A percentile compares a stretch with the other conserved stretches of the same genome.
Evolutionary conservation across 64 coral and sea anemone genomes (phyloP).

Genomic region (Anthopleura sola): DNA sequence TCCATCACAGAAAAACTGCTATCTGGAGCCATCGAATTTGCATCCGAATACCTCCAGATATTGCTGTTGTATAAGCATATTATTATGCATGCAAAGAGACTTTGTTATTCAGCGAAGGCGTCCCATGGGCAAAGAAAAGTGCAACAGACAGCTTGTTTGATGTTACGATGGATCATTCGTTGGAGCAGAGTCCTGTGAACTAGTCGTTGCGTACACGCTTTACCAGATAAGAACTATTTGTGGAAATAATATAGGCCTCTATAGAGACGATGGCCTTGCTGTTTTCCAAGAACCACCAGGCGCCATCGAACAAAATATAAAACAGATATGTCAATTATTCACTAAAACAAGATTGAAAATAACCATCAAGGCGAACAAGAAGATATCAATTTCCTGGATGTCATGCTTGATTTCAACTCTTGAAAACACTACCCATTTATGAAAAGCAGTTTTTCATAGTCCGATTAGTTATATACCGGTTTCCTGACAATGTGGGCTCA

Average conservation of each 20-base stretch:
- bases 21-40: neutral
- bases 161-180: neutral
- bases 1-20: neutral
- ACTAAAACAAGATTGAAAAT: neutral
- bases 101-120: neutral
- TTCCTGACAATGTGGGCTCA: too few species aligned
- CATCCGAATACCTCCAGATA: neutral
- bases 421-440: neutral
- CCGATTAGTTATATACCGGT: too few species aligned
- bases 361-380: conserved; percentile 6
- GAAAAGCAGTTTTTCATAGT: too few species aligned
- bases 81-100: neutral
- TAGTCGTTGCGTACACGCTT: conserved; percentile 15
- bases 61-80: neutral
- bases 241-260: conserved; percentile 31
- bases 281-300: neutral
- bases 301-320: neutral
- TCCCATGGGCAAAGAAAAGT: neutral
- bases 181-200: neutral
- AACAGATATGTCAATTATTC: conserved; percentile 18
- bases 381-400: conserved; percentile 18
- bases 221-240: conserved; percentile 4
- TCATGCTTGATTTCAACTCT: neutral
- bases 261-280: neutral
- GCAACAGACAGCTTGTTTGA: neutral